Conservation (phyloP, 53 echinoderm and acorn worm species). For the Paracentrotus lividus region DNA sequence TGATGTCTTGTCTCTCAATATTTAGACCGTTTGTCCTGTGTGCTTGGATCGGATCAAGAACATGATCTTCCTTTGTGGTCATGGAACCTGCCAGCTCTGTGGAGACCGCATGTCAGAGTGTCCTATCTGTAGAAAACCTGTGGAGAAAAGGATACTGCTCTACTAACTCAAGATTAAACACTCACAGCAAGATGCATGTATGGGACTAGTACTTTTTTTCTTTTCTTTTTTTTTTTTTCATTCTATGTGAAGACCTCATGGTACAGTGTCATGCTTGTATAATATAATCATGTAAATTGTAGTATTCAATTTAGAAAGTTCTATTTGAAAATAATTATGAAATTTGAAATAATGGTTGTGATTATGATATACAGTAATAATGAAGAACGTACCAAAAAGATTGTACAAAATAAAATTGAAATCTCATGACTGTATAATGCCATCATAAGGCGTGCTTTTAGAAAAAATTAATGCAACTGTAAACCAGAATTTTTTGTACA, state of each 20-base stretch:
- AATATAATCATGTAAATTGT: no score
- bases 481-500: no score
- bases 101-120: constrained; percentile 99
- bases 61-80: constrained; percentile 98
- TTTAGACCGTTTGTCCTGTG: constrained; percentile 95
- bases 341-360: no score
- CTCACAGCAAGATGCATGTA: neutral
- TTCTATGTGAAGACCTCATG: constrained; percentile 97
- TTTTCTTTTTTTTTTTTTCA: neutral
- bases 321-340: no score
- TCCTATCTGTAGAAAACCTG: constrained; percentile 96
- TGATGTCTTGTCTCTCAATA: neutral
- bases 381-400: no score
- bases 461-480: no score
- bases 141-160: constrained; percentile 92
- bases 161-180: constrained; percentile 60
- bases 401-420: no score
- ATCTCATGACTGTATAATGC: no score
- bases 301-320: no score
- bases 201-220: neutral
- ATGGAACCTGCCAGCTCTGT: constrained; percentile 97
- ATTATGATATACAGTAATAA: no score
- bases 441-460: no score
- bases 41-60: constrained; percentile 99
- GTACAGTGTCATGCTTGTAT: constrained; percentile 95